Conservation (phyloP, 2,888 invertebrate species). For the Tiliacea aurago region DNA sequence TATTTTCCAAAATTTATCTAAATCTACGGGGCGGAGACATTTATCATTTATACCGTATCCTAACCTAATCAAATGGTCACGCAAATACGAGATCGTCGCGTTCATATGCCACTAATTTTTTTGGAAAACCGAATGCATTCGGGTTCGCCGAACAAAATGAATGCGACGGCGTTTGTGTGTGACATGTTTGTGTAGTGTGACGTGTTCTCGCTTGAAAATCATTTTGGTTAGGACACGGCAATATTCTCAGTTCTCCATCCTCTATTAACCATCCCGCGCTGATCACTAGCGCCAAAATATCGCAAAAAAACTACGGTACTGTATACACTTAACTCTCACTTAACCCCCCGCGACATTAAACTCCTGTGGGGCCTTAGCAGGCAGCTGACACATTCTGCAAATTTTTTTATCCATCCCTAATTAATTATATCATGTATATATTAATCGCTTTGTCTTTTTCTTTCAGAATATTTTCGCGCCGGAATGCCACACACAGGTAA, state of each 20-base stretch:
- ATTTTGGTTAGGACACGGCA: background rate
- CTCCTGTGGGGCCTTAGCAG: constrained; percentile 20
- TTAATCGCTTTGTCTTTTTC: constrained; percentile 57
- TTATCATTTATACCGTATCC: background rate
- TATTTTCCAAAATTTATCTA: background rate
- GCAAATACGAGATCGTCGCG: background rate
- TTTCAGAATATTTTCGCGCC: constrained; percentile 66
- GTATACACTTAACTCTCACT: constrained; percentile 9
- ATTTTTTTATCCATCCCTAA: constrained; percentile 40
- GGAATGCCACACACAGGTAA: constrained; percentile 88
- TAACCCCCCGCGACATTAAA: constrained; percentile 35
- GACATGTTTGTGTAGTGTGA: too few species aligned
- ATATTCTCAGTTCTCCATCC: background rate
- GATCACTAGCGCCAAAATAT: background rate
- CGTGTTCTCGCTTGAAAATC: too few species aligned
- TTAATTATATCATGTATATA: constrained; percentile 54
- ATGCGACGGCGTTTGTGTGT: too few species aligned
- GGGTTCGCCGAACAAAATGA: background rate
- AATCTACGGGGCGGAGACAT: background rate
- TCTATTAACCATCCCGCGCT: background rate
- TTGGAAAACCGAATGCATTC: background rate
- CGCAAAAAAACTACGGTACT: background rate
- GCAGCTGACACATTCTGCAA: constrained; percentile 55
- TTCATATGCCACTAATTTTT: background rate
- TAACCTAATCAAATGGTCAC: background rate